Evolutionary conservation across 2,888 invertebrate genomes (phyloP), one percentile per base, ranked within the genome.

Genomic region (Phalera bucephala): DNA sequence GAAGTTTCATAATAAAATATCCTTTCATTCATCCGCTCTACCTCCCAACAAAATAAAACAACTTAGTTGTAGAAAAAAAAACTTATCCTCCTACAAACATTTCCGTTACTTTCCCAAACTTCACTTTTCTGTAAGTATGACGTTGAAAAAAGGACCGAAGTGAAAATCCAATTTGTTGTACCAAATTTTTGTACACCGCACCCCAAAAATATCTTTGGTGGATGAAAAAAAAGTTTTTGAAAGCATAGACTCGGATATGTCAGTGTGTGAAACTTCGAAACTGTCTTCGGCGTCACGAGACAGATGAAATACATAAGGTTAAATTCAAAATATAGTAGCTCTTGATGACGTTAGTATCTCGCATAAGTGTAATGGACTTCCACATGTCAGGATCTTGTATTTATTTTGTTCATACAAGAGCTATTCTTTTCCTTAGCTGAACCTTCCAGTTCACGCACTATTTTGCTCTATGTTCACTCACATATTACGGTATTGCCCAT

Each of bases 141-240:
- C 38, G 43, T 20, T 38, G 37, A 27, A 39, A 41, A 45, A 53
- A 56, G 46, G 37, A 40, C 43, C 46, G 42, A 33, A 49, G 54
- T 46, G 43, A 28, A 25, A 25, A 12, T 36, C 40, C 50, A 54
- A 57, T 52, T 54, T 43, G 49, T 52, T 52, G 36, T 44, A 49
- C 40, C 42, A 35, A 11, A 46, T 57, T 54, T 45, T 58, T 57
- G 57, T 33, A 25, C 11, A 30, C 40, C 35, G 34, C 7, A 36
- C 23, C 31, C 42, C 47, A 42, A 40, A 50, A 43, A 40, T 19
- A 35, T 33, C 28, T 46, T 46, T 45, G 3, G 22, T 10, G 21
- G 17, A 33, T 40, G 40, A 37, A 45, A 53, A 47, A 48, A 36
- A 45, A 36, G 30, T 22, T 42, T 34, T 15, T 41, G 41, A 45